These are phyloP conservation scores for Muricea muricata DNA, from an alignment of 92 coral and sea anemone genomes.

Conservation along the genomic window DNA sequence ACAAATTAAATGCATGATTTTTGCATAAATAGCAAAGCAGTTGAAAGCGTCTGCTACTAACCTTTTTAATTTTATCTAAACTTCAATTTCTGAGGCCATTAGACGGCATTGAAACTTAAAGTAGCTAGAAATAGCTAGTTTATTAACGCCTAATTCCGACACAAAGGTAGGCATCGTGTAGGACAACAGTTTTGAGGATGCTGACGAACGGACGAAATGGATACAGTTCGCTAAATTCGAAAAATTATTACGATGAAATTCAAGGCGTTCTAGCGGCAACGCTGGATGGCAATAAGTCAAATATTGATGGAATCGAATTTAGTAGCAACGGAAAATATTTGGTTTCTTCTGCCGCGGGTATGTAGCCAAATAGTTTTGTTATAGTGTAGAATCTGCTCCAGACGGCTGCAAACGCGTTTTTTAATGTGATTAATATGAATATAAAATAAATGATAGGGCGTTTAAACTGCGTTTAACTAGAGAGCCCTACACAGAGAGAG, in stretches of 20 bases:
- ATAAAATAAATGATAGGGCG: too few relatives aligned
- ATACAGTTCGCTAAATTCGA: not conserved
- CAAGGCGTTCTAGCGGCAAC: slow-evolving; percentile 76
- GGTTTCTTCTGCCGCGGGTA: slow-evolving; percentile 96
- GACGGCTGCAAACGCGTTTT: not conserved
- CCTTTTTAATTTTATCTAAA: not conserved
- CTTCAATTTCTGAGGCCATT: not conserved
- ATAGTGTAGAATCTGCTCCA: not conserved
- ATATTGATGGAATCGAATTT: slow-evolving; percentile 93
- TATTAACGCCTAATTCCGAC: slow-evolving; percentile 67
- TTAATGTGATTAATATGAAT: not conserved
- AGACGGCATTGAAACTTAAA: not conserved
- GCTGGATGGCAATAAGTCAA: slow-evolving; percentile 82
- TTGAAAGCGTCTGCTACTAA: not conserved
- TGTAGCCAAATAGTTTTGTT: not conserved
- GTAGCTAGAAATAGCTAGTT: slow-evolving; percentile 44
- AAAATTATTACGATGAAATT: slow-evolving; percentile 3
- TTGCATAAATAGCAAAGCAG: not conserved
- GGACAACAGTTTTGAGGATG: slow-evolving; percentile 71
- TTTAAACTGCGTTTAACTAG: too few relatives aligned
- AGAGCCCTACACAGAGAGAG: too few relatives aligned
- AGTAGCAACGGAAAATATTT: slow-evolving; percentile 95
- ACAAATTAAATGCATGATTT: not conserved
- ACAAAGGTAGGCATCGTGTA: slow-evolving; percentile 59
- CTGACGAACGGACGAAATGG: slow-evolving; percentile 22